Base-by-base conservation (phyloP, 2,113 vertebrate species). In the Syngnathus scovelli region DNA sequence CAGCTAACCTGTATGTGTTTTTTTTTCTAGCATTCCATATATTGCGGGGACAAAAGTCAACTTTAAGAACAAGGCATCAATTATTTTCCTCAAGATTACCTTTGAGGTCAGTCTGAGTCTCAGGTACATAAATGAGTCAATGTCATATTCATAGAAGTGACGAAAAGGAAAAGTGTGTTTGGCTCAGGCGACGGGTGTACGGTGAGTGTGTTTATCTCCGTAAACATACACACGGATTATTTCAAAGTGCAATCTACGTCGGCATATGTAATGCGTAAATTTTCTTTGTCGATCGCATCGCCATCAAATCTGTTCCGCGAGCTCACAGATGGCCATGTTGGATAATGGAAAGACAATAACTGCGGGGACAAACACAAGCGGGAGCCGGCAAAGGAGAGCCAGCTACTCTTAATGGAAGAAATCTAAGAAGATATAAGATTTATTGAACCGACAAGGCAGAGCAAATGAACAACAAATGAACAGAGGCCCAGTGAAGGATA, bases 391-490 rank as follows among this genome's bases (percentile, higher is more conserved):
- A 66, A 80, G 76, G 55, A 76, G 70, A 79, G 67, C 69, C 62
- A 62, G 66, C 77, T 83, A 69, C 73, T 85, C 82, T 81, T 83
- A 79, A 81, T 80, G 74, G 77, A 71, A 63, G 75, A 59, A 78
- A 74, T 81, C 79, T 78, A 78, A 70, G 54, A 87, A 85, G 77
- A 86, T 86, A 83, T 83, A 80, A 85, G 80, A 83, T 85, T 77
- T 86, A 85, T 89, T 89, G 87, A 90, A 84, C 88, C 85, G 87
- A 85, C 74, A 79, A 52, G 67, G 69, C 71, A 69, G 80, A 86
- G 81, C 84, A 87, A 87, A 87, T 87, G 81, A 89, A 89, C 76
- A 87, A 86, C 78, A 86, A 85, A 84, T 84, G 77, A 86, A 88
- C 75, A 71, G 83, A 58, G 77, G 82, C 82, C 71, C 77, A 83